Conservation (phyloP, 2,797 vertebrate genomes). For the Gadopsis marmoratus region DNA sequence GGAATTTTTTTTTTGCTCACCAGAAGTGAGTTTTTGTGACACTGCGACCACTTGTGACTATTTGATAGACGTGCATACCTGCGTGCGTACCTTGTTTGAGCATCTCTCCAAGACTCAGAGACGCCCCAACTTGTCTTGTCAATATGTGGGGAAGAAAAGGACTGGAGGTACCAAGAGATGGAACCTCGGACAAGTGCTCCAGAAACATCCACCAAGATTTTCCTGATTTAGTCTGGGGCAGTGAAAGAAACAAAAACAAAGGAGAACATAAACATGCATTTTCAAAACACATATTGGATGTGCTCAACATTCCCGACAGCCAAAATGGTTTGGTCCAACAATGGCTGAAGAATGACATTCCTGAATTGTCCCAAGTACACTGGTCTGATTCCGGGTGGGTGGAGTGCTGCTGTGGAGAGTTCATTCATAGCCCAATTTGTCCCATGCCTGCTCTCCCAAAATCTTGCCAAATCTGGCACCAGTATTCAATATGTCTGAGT, state of each 20-base stretch:
- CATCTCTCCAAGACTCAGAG: not conserved
- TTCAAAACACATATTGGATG: not conserved
- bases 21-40: not conserved
- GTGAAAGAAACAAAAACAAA: conserved; percentile 36
- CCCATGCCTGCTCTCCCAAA: not conserved
- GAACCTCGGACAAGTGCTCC: conserved; percentile 6
- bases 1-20: not conserved
- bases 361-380: not conserved
- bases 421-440: not conserved
- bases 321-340: conserved; percentile 14
- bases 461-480: not conserved
- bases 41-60: not conserved
- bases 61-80: conserved; percentile 3
- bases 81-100: conserved; percentile 15
- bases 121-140: not conserved
- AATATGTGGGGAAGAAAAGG: not conserved
- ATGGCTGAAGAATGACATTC: not conserved
- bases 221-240: not conserved
- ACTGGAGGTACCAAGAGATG: not conserved
- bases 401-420: not conserved
- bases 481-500: not conserved
- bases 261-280: not conserved
- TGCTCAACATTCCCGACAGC: not conserved
- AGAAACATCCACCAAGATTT: not conserved
- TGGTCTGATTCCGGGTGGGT: not conserved